Base-by-base conservation (phyloP, 92 coral and sea anemone species). In the Porites rus region DNA sequence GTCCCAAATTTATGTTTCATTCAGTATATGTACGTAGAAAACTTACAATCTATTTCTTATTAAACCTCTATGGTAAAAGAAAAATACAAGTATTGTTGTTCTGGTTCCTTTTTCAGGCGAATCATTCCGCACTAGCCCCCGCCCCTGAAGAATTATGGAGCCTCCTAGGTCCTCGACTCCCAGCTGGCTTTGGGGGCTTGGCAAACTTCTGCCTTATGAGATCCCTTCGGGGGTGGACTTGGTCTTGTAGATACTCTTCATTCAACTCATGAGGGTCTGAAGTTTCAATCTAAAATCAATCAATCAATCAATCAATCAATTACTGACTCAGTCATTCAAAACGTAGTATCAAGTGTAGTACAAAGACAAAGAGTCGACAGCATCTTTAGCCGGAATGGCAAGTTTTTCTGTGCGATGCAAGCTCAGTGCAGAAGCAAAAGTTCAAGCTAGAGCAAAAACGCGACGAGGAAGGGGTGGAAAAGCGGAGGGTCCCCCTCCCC, bases 181-280 rank as follows among this genome's bases (percentile, higher is more conserved):
- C 98, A 11, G 91, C 75, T 1, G 99, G 98, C 14, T 91, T 91
- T 58, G 94, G 94, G 8, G 99, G 99, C 83, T 97, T 97, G 56
- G 98, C 97, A 84, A 97, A 97, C 91, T 90, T 95, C 56, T 98
- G 99, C 53, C 95, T 89, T 85, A 95, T 94, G 63, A 97, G 91
- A 54, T 91, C 94, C 76, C 93, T 93, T 70, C 92, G 91, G 38
- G 99, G 99, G 80, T 97, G 99, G 22, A 97, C 85, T 61, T 97
- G 94, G 58, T 97, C 99, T 18, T 81, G 93, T 0, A 97, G 89
- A 80, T 93, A 97, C 14, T 90, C 95, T 68, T 97, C 98, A 56
- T 87, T 91, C 79, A 97, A 54, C 73, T 97, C 99, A 8, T 86
- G 70, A 69, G 97, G 89, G 63, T 97, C 98, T 9, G 98, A 92